phyloP scores from a whole-genome alignment of 2,113 vertebrate genomes.

The Cathartes aura region DNA sequence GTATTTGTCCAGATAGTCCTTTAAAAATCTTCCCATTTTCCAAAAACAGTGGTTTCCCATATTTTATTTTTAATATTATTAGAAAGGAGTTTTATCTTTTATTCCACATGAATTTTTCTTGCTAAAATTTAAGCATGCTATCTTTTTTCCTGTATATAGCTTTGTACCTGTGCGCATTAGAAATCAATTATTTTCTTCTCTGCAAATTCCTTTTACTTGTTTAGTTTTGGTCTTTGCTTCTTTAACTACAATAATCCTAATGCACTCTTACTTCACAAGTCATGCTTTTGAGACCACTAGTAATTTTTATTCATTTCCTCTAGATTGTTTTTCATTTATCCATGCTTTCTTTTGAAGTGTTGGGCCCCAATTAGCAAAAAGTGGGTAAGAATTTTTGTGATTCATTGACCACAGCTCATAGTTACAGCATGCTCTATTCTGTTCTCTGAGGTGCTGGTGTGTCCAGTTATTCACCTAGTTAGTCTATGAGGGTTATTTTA shows the following conservation, averaged over 20 bases:
- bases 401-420: not conserved
- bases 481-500: not conserved
- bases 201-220: not conserved
- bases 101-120: not conserved
- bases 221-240: not conserved
- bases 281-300: not conserved
- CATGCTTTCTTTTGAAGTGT: not conserved
- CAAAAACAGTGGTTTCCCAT: not conserved
- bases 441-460: not conserved
- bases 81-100: not conserved
- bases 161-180: not conserved
- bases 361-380: not conserved
- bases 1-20: not conserved
- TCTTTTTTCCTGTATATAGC: not conserved
- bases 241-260: not conserved
- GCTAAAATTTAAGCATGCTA: not conserved
- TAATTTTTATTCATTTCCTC: not conserved
- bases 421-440: not conserved
- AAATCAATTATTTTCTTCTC: not conserved
- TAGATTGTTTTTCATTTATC: not conserved
- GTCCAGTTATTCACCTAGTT: not conserved
- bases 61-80: not conserved
- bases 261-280: not conserved
- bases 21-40: not conserved
- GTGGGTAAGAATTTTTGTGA: not conserved